Evolutionary conservation across 2,797 vertebrate species (phyloP).

Genomic region (Alosa sapidissima): DNA sequence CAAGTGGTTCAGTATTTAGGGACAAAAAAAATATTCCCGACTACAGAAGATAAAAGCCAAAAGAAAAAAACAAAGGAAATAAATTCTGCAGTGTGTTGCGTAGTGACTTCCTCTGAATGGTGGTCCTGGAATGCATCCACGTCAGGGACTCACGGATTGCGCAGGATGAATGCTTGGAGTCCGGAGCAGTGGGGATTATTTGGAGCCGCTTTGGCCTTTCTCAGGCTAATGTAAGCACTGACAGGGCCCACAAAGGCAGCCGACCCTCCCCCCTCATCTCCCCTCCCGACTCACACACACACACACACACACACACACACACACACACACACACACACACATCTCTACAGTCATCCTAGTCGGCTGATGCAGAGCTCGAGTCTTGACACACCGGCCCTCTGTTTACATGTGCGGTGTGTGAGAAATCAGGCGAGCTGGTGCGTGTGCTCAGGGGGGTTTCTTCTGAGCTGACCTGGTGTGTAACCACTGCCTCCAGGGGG

Average conservation of each 20-base stretch:
- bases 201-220: slow-evolving; percentile 77
- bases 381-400: slow-evolving; percentile 51
- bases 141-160: slow-evolving; percentile 48
- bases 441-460: background rate
- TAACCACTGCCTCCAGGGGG: slow-evolving; percentile 6
- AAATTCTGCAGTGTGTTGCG: background rate
- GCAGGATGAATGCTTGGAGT: slow-evolving; percentile 64
- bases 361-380: background rate
- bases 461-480: slow-evolving; percentile 19
- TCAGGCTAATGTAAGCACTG: slow-evolving; percentile 79
- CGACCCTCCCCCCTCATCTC: slow-evolving; percentile 77
- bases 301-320: slow-evolving; percentile 49
- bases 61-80: slow-evolving; percentile 16
- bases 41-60: background rate
- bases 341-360: slow-evolving; percentile 2
- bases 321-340: slow-evolving; percentile 60
- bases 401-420: slow-evolving; percentile 55
- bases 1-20: background rate
- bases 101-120: slow-evolving; percentile 35
- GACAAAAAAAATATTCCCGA: background rate
- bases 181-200: slow-evolving; percentile 69
- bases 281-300: slow-evolving; percentile 51
- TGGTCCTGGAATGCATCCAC: slow-evolving; percentile 66
- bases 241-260: slow-evolving; percentile 74
- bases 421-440: slow-evolving; percentile 44